Evolutionary conservation across 2,888 invertebrate species (phyloP), one percentile per base, ranked within the genome.

Genomic region (Dascillus cervinus): DNA sequence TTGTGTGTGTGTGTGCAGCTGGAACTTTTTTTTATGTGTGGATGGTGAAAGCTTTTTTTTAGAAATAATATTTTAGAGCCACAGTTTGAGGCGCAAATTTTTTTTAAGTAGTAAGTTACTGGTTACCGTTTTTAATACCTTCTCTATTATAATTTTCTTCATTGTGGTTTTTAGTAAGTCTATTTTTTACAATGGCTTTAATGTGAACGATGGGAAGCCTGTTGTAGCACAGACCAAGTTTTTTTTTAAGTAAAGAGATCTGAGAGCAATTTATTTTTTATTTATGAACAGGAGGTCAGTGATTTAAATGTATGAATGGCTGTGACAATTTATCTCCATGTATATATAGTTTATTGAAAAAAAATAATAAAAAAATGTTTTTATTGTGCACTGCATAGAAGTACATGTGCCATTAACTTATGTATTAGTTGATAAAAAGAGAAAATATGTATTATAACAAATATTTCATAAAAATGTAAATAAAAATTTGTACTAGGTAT

Each of bases 401-500:
- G 39, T 40, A 29, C 39, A 46, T 49, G 52, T 52, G 52, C 52
- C 52, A 52, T 52, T 52, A 50, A 52, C 47, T 52, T 50, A 50
- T 50, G 44, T 49, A 42, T 39, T 40, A 39, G 34, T 41, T 23
- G n/a, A n/a, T n/a, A n/a, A 30, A 26, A 34, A 14, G 22, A 39
- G 31, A 36, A 26, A 32, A 37, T 41, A 41, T 44, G 39, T 44
- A 41, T 43, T 41, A 37, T 43, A 37, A 32, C 37, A 26, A 35
- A 35, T 26, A 24, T 32, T 21, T 34, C 27, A 22, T 39, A 28
- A 25, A 32, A 32, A 39, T 27, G 32, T 39, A 39, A 32, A 32
- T 38, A 38, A 34, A 39, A 32, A 29, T 28, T 39, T 32, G 35
- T 34, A 38, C 25, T 21, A 22, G 17, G 17, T 17, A 17, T 17